Conservation (phyloP, 2,888 invertebrate species). For the Chloromyia formosa region DNA sequence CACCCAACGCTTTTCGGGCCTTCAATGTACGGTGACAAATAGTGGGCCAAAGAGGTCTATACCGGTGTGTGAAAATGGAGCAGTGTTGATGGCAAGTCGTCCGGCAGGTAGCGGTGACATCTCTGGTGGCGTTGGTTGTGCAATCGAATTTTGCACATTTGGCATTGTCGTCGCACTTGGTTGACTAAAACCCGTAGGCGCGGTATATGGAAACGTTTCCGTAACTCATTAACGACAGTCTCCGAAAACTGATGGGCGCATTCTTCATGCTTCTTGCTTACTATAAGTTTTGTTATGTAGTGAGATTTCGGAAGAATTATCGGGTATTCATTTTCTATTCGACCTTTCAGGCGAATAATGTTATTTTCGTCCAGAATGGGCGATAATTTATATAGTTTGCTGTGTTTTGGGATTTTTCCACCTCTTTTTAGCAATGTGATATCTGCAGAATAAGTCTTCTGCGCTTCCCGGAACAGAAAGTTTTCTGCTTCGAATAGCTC, state of each 20-base stretch:
- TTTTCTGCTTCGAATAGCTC: not conserved
- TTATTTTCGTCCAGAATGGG: not conserved
- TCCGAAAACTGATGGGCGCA: too few species aligned
- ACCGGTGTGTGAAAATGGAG: not conserved
- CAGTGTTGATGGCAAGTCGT: not conserved
- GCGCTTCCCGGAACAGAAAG: not conserved
- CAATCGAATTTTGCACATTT: not conserved
- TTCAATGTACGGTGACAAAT: not conserved
- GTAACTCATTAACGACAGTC: too few species aligned
- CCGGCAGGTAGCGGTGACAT: not conserved
- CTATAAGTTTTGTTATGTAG: too few species aligned
- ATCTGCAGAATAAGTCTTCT: not conserved
- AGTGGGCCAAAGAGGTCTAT: not conserved
- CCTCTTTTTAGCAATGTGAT: not conserved
- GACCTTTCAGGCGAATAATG: too few species aligned
- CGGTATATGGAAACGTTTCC: not conserved
- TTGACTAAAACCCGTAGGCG: not conserved
- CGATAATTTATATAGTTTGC: not conserved
- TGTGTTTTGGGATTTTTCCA: not conserved
- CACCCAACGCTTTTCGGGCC: too few species aligned
- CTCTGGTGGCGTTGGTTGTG: not conserved
- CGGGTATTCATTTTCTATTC: too few species aligned
- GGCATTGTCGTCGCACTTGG: not conserved
- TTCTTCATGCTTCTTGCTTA: too few species aligned
- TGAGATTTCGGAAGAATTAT: too few species aligned